Percentiles rank a stretch among this genome's conserved stretches.
These are phyloP conservation scores for Cercocebus atys DNA, from an alignment of 2,113 vertebrate genomes.

Conservation along the genomic window DNA sequence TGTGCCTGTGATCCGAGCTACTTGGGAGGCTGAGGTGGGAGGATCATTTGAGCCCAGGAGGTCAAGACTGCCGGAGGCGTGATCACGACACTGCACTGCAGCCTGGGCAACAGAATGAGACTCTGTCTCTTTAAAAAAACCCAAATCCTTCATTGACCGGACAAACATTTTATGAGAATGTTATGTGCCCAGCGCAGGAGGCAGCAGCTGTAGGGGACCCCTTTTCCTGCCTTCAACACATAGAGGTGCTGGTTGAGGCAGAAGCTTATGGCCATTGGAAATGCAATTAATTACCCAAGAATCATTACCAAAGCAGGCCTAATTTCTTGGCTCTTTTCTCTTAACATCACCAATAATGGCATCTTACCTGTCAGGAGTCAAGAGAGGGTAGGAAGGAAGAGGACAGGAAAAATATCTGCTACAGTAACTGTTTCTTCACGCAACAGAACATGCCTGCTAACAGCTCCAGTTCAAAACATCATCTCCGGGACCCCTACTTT, in stretches of 20 bases:
- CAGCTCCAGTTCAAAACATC: rapidly evolving
- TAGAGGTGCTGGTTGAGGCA: background rate
- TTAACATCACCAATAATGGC: background rate
- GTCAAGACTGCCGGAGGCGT: no score
- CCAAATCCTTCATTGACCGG: background rate
- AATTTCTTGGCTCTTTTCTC: background rate
- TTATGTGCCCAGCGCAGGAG: background rate
- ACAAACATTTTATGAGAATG: background rate
- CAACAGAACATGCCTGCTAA: background rate
- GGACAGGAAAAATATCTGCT: no score
- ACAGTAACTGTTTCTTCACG: background rate
- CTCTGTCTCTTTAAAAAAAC: background rate
- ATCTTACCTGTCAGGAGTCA: background rate
- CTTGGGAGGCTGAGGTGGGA: no score
- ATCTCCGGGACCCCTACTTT: background rate
- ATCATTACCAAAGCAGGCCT: background rate
- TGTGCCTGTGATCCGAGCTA: no score
- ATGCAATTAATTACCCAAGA: background rate
- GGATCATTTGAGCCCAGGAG: no score
- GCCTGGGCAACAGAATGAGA: no score
- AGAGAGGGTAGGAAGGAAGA: background rate
- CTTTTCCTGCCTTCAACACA: background rate
- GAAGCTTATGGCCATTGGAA: background rate
- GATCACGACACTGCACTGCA: no score
- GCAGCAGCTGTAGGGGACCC: background rate